Evolutionary conservation across 2,888 invertebrate species (phyloP).

Genomic region (Helicoverpa assulta): DNA sequence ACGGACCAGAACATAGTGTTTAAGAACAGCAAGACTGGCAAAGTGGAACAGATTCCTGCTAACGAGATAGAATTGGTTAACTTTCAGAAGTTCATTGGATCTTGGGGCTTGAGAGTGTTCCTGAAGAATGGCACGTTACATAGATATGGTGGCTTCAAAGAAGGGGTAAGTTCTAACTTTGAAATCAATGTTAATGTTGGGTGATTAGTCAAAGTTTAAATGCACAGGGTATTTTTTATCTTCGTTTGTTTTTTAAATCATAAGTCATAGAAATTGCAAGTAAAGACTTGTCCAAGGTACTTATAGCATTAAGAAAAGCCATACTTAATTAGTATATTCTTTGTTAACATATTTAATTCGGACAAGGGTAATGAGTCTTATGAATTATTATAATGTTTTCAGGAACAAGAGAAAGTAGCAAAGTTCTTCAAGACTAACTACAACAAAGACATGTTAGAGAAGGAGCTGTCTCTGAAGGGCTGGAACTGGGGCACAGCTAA

Average conservation of each 20-base stretch:
- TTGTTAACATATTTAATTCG: too few relatives aligned
- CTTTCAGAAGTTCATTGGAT: conserved; percentile 97
- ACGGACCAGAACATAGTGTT: conserved; percentile 97
- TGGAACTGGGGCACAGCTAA: conserved; percentile 99
- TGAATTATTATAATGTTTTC: conserved; percentile 57
- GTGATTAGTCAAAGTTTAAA: too few relatives aligned
- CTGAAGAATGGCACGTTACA: conserved; percentile 97
- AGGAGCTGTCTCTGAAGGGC: conserved; percentile 98
- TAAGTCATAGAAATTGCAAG: too few relatives aligned
- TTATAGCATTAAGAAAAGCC: background rate
- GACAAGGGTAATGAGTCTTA: too few relatives aligned
- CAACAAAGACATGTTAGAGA: conserved; percentile 96
- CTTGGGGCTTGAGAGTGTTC: conserved; percentile 97
- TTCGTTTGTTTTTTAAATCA: too few relatives aligned
- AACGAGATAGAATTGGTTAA: conserved; percentile 97
- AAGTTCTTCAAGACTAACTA: conserved; percentile 96
- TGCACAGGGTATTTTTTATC: too few relatives aligned
- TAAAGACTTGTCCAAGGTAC: background rate
- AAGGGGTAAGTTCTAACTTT: conserved; percentile 90
- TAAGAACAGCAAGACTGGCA: conserved; percentile 98
- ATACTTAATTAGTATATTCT: too few relatives aligned
- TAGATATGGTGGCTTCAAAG: conserved; percentile 98
- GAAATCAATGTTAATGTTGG: background rate
- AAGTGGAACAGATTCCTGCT: conserved; percentile 96
- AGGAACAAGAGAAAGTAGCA: conserved; percentile 98